Evolutionary conservation across 2,113 vertebrate species (phyloP), one percentile per base, ranked within the genome.

Genomic region (Laticauda colubrina): DNA sequence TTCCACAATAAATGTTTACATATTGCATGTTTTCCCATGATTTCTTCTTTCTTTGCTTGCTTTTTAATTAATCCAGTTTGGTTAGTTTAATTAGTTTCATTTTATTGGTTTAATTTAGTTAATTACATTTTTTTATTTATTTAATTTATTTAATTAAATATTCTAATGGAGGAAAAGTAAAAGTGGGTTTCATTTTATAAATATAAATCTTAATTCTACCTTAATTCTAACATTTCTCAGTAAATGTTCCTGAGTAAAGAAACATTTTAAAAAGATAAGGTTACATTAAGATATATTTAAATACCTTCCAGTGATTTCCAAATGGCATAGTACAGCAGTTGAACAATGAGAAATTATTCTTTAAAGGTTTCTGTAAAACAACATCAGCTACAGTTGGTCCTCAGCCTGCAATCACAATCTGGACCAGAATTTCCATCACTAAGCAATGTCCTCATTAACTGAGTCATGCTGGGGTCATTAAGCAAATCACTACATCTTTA

Each of bases 41-140:
- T 81, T 81, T 21, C 75, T 9, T 81, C 7, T 43, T 81, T 43
- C 75, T 43, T 81, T 81, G 20, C 6, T 81, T 81, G 34, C 18
- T 43, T 81, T 81, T 81, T 81, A 57, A 34, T 93, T 91, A 94
- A 0, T 94, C 93, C n/a, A 69, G 5, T 69, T 69, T 69, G 14
- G 29, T 69, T 69, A 69, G 29, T 34, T 69, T 69, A n/a, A 69
- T 69, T 69, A 69, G 29, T 69, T 69, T 69, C n/a, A 34, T n/a
- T 51, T 69, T 15, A 69, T 69, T 34, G 5, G 64, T 69, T 69
- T 69, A 69, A 59, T 59, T 59, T 61, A 26, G 10, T 61, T 61
- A 61, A 61, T 61, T 61, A 26, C 26, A 26, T 61, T 26, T 26
- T 26, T 39, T 39, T 39, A 39, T 39, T 39, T 39, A 39, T 39